Evolutionary conservation across 2,888 invertebrate species (phyloP).

Genomic region (Flabesymbios commensalis): DNA sequence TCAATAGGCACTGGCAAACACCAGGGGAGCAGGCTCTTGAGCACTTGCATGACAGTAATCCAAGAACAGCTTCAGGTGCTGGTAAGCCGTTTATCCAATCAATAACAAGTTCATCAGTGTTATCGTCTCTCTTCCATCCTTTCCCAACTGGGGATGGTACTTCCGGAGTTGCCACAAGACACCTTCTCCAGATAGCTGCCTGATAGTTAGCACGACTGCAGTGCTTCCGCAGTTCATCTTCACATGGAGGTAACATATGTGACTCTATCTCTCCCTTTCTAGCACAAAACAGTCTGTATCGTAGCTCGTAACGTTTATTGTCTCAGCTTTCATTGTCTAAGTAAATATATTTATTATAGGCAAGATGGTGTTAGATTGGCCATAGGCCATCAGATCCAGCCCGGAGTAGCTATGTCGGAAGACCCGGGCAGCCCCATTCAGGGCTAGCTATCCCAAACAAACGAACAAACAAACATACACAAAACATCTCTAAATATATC

Average conservation of each 20-base stretch:
- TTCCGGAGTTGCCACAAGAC: no score
- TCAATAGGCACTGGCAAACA: background rate
- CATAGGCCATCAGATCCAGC: no score
- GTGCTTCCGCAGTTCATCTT: conserved; percentile 18
- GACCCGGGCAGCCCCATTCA: no score
- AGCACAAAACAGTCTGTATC: conserved; percentile 25
- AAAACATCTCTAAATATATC: no score
- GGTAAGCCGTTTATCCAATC: conserved; percentile 4
- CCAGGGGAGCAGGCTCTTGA: background rate
- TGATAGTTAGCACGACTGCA: conserved; percentile 31
- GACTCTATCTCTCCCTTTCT: conserved; percentile 24
- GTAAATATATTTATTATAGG: no score
- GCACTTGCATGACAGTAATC: conserved; percentile 3
- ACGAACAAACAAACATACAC: no score
- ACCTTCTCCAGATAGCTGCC: conserved; percentile 25
- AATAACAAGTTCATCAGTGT: background rate
- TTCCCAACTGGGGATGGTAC: conserved; percentile 8
- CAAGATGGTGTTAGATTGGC: no score
- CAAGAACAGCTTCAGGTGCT: background rate
- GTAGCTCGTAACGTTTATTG: no score
- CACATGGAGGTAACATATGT: conserved; percentile 25
- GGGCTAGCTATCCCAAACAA: no score
- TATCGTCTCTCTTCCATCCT: background rate
- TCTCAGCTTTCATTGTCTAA: no score
- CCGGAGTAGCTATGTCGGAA: no score